Base-by-base conservation (phyloP, 2,888 invertebrate species). In the Lochmaea capreae region DNA sequence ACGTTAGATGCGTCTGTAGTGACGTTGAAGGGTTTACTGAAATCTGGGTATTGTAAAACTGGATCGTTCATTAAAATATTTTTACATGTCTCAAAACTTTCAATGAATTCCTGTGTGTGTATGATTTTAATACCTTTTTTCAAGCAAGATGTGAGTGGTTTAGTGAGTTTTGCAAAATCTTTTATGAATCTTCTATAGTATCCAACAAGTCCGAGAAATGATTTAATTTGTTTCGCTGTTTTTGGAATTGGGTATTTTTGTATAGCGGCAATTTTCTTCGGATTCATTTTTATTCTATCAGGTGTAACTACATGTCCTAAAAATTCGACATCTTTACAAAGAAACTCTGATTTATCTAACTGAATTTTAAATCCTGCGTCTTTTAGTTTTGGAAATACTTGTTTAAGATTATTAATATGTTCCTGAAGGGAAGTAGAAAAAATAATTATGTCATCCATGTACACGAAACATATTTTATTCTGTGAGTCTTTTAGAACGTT, bases 391-490 rank as follows among this genome's bases (percentile, higher is more conserved):
- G 74, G n/a, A 59, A 78, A 79, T 16, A 77, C 74, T 22, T 22
- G 16, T 57, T 70, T 49, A 63, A 80, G 18, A 11, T 62, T 65
- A 58, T 67, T 16, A 14, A 78, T 57, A 63, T 77, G 77, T 43
- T 43, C 43, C 26, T 26, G 26, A 26, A 26, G 26, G 3, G 26
- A 26, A 26, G 26, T 26, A 26, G 26, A 26, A 26, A 26, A 26
- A n/a, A 77, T 72, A 1, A 78, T 75, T 22, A 81, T 77, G 22
- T 81, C 80, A 65, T 83, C 81, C 11, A 81, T 39, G 57, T 82
- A 81, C 0, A 81, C 78, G 3, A 79, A 71, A 42, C 79, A 78
- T 26, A 73, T 76, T 62, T 78, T 72, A 12, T 74, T 74, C 46
- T 77, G 76, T 10, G 82, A 58, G 0, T 74, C 80, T 22, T 73